phyloP scores from a whole-genome alignment of 2,113 vertebrate genomes.

The Pungitius pungitius region DNA sequence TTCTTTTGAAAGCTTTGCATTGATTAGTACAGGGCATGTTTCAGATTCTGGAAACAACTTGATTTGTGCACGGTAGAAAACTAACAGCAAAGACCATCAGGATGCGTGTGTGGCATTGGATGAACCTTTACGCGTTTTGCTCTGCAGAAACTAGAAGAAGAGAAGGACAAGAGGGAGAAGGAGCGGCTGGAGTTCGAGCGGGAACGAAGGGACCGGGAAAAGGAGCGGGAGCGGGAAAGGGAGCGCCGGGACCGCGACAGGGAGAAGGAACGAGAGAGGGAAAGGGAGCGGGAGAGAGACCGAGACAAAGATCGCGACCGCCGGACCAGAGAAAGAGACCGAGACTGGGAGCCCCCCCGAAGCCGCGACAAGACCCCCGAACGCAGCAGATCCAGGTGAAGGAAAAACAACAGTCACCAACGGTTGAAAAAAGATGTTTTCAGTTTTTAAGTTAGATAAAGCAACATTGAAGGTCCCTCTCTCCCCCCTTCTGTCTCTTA shows the following conservation, averaged over 20 bases:
- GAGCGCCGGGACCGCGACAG: conserved; percentile 78
- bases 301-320: conserved; percentile 84
- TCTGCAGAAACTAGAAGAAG: conserved; percentile 99
- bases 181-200: conserved; percentile 95
- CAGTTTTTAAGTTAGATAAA: too few species aligned
- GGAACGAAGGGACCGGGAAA: conserved; percentile 85
- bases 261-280: conserved; percentile 95
- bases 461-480: too few species aligned
- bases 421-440: too few species aligned
- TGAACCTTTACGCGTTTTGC: conserved; percentile 80
- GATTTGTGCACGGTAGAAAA: conserved; percentile 65
- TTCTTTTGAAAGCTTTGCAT: conserved; percentile 33
- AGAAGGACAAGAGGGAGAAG: conserved; percentile 97
- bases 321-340: conserved; percentile 62
- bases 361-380: conserved; percentile 87
- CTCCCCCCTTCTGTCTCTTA: not conserved
- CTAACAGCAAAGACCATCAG: conserved; percentile 35
- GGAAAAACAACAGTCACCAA: too few species aligned
- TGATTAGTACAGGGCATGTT: conserved; percentile 49
- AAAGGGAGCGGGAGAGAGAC: conserved; percentile 80
- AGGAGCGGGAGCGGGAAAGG: conserved; percentile 79
- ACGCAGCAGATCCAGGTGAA: conserved; percentile 91
- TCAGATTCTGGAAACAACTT: conserved; percentile 75
- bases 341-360: conserved; percentile 86
- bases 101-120: conserved; percentile 19